Evolutionary conservation across 2,113 vertebrate species (phyloP), one percentile per base, ranked within the genome.

Genomic region (Vimba vimba): DNA sequence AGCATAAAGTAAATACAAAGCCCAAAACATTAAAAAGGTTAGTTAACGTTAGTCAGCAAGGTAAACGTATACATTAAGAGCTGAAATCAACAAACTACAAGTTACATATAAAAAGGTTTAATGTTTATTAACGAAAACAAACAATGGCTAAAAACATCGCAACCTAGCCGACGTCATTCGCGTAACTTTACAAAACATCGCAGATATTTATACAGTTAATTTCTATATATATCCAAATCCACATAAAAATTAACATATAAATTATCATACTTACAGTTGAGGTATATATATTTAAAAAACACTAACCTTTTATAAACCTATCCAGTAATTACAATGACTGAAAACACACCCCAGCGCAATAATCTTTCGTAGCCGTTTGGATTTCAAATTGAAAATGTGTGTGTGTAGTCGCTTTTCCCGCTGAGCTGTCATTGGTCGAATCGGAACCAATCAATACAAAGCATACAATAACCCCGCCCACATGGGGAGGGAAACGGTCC

Each of bases 351-450:
- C 11, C 68, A 0, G 52, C 1, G 27, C 1, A 55, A 60, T 1
- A 45, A 25, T 23, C 25, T 76, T 47, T 47, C 45, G 39, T 57
- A 45, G 7, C 84, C 86, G 93, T 94, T 94, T 92, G 88, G 92
- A 91, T 94, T 95, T 93, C 73, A 94, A 95, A 92, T 87, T 6
- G 15, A 30, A 91, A 91, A 59, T 45, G 25, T 82, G 23, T 78
- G 13, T 78, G 13, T 87, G 89, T 91, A 59, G 87, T 62, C 33
- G 80, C 81, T 55, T 17, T 47, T 39, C 36, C 25, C 2, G 39
- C 27, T 36, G 15, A 11, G 2, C 30, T 2, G 43, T 45, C 47
- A 87, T 87, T 87, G 86, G 86, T 33, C 50, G 64, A 43, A 33
- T 84, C 33, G 1, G 5, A 64, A 57, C 86, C 82, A 87, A 87